Percentiles rank a stretch among this genome's conserved stretches.
Evolutionary conservation across 2,113 vertebrate genomes (phyloP).

Genomic region (Hyperopisus bebe): DNA sequence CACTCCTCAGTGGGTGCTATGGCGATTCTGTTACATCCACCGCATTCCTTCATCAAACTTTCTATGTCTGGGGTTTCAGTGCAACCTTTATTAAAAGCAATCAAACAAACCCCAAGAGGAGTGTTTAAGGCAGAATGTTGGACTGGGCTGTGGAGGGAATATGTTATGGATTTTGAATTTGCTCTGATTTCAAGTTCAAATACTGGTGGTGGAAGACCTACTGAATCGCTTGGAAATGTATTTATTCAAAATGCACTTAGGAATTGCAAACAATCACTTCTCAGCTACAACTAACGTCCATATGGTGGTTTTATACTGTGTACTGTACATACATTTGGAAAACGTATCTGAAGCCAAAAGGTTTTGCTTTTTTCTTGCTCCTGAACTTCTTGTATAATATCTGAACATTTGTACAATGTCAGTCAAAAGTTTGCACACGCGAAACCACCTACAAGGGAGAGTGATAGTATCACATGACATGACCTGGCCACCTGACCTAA

Average conservation of each 20-base stretch:
- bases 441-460: not conserved
- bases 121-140: not conserved
- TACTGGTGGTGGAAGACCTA: not conserved
- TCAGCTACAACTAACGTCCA: not conserved
- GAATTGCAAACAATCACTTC: not conserved
- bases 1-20: not conserved
- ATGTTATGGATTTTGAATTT: not conserved
- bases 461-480: not conserved
- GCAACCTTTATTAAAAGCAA: not conserved
- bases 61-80: slow-evolving; percentile 12
- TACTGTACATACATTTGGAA: not conserved
- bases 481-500: not conserved
- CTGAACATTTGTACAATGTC: not conserved
- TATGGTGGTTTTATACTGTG: not conserved
- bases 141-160: not conserved
- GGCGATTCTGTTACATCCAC: not conserved
- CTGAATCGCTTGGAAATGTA: not conserved
- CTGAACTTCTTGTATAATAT: not conserved
- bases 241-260: not conserved
- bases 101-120: not conserved
- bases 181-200: not conserved
- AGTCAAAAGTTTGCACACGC: not conserved
- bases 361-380: not conserved
- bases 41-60: not conserved
- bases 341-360: not conserved